Evolutionary conservation across 2,113 vertebrate genomes (phyloP).

Genomic region (Chaetura pelagica): DNA sequence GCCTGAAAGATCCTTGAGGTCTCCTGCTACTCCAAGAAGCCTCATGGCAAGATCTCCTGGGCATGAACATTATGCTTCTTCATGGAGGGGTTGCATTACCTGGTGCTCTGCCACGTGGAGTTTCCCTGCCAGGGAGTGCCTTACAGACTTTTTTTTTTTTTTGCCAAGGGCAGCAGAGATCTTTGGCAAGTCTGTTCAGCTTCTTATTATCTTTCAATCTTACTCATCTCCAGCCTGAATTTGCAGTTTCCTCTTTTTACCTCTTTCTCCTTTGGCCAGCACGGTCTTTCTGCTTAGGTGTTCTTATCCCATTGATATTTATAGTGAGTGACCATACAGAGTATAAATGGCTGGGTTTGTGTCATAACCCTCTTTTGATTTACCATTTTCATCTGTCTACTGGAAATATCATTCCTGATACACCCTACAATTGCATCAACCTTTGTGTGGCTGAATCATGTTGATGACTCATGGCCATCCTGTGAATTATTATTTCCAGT

Average conservation of each 20-base stretch:
- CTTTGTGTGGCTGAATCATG: conserved; percentile 43
- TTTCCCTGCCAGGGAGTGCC: neutral
- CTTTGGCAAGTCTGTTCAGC: neutral
- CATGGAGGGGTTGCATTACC: neutral
- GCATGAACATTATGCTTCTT: neutral
- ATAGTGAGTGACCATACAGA: neutral
- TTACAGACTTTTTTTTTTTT: neutral
- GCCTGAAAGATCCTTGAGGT: neutral
- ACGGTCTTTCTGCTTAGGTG: neutral
- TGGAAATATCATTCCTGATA: neutral
- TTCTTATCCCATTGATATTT: neutral
- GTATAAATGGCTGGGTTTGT: neutral
- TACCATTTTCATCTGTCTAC: neutral
- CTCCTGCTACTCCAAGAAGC: neutral
- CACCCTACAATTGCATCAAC: neutral
- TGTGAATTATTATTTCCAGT: conserved; percentile 43
- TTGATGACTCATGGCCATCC: conserved; percentile 40
- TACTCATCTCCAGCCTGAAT: neutral
- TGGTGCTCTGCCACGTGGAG: neutral
- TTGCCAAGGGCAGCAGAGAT: neutral
- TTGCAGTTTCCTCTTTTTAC: neutral
- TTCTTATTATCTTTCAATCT: neutral
- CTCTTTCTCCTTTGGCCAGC: neutral
- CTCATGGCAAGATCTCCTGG: neutral
- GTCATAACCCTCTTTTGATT: neutral